Evolutionary conservation across 1,140 invertebrate genomes (phyloP).

Genomic region (Lepidurus arcticus): DNA sequence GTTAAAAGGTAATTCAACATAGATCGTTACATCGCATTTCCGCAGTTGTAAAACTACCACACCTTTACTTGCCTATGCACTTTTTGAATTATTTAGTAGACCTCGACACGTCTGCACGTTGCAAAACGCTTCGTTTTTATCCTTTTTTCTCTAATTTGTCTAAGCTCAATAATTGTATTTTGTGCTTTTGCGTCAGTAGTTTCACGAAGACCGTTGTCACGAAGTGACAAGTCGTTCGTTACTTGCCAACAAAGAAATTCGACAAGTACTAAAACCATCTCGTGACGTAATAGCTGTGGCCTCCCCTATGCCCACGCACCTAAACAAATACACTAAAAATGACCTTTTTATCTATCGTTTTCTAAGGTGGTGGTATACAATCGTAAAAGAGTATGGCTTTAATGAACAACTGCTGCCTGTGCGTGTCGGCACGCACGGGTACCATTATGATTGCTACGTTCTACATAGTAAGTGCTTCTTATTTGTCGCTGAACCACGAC

Average conservation of each 20-base stretch:
- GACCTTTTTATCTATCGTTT: not conserved
- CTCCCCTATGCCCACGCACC: too few species aligned
- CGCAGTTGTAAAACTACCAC: not conserved
- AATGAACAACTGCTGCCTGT: slow-evolving; percentile 7
- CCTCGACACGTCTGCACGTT: not conserved
- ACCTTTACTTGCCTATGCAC: not conserved
- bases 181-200: too few species aligned
- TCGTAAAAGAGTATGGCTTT: not conserved
- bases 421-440: slow-evolving; percentile 4
- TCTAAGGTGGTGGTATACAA: not conserved
- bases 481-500: not conserved
- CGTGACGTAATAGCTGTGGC: too few species aligned
- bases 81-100: not conserved
- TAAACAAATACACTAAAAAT: not conserved
- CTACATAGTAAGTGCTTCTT: not conserved
- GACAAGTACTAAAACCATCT: too few species aligned
- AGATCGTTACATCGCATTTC: not conserved
- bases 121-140: not conserved
- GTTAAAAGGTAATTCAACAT: not conserved
- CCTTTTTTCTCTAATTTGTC: not conserved
- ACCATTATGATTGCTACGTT: slow-evolving; percentile 8
- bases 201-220: too few species aligned
- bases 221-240: too few species aligned
- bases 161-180: not conserved
- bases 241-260: too few species aligned